Evolutionary conservation across 2,888 invertebrate species (phyloP), one percentile per base, ranked within the genome.

Genomic region (Poecilus cupreus): DNA sequence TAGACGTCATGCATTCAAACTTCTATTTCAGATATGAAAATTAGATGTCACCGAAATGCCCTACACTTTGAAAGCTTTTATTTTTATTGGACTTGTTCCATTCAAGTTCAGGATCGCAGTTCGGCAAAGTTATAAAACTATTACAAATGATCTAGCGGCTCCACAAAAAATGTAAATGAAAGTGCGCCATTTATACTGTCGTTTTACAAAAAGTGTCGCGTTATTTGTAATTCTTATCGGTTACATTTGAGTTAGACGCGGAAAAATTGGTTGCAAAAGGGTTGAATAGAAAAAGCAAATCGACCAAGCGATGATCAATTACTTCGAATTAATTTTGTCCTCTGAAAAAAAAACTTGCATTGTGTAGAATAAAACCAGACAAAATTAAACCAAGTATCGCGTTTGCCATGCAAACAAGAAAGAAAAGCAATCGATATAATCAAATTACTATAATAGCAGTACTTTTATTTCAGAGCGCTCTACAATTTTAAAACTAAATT

Each of bases 211-310:
- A 68, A 68, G 37, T 68, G 64, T 68, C n/a, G 37, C 37, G 18
- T 37, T 37, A 68, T 68, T 68, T 64, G 64, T 64, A 37, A 64
- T 64, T 64, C 64, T 64, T 64, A 64, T 64, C 37, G 37, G 20
- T 57, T 16, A 64, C 64, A 57, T 57, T 57, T 57, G 64, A 37
- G 16, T 37, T 8, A n/a, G 37, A 64, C 64, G 37, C 8, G 13
- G 5, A 72, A 43, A 72, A 72, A 72, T 72, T 43, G 46, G 46
- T 24, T 43, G 72, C 70, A 72, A 46, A 72, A 72, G 72, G 72
- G 72, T 72, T 46, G 72, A 72, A 72, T 46, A 46, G 64, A 72
- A 72, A 72, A 72, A 43, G 46, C 24, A 72, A 72, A 72, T 72
- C 46, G 43, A 46, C n/a, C 72, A 20, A 46, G 72, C 1, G 43